These are phyloP conservation scores for Vanessa cardui DNA, from an alignment of 2,888 invertebrate species.

Conservation along the genomic window DNA sequence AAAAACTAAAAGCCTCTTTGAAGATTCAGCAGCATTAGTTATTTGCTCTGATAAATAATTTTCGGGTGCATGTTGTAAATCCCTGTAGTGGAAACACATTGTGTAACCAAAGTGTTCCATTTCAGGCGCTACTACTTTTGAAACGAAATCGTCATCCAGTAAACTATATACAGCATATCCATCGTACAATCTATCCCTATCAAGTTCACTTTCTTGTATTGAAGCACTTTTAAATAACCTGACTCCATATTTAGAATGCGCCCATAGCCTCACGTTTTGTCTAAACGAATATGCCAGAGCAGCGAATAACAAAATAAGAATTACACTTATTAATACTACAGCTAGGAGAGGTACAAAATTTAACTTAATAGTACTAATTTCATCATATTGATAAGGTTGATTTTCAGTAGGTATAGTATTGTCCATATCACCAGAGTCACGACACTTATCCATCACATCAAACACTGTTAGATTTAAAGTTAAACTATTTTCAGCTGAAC, in stretches of 20 bases:
- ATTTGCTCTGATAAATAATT: constrained; percentile 85
- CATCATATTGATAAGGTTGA: constrained; percentile 85
- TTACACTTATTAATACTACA: constrained; percentile 87
- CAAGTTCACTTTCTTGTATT: constrained; percentile 81
- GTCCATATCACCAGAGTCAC: constrained; percentile 73
- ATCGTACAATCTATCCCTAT: constrained; percentile 89
- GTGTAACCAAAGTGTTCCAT: constrained; percentile 86
- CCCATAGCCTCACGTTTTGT: constrained; percentile 90
- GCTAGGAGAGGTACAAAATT: constrained; percentile 89
- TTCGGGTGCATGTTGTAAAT: constrained; percentile 82
- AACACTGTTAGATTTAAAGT: constrained; percentile 72
- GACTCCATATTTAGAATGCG: constrained; percentile 90
- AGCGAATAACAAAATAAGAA: constrained; percentile 87
- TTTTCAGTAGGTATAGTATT: constrained; percentile 83
- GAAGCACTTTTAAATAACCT: constrained; percentile 87
- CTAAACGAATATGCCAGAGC: constrained; percentile 89
- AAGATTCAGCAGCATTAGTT: constrained; percentile 84
- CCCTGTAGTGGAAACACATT: constrained; percentile 88
- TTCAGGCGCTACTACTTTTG: constrained; percentile 87
- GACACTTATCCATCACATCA: constrained; percentile 76
- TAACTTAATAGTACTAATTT: constrained; percentile 85
- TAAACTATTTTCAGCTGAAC: constrained; percentile 80
- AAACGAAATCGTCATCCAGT: constrained; percentile 89
- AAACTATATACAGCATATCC: constrained; percentile 94
- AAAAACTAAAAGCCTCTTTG: constrained; percentile 88